phyloP scores from a whole-genome alignment of 1,140 invertebrate species.

The Heliconius congener region DNA sequence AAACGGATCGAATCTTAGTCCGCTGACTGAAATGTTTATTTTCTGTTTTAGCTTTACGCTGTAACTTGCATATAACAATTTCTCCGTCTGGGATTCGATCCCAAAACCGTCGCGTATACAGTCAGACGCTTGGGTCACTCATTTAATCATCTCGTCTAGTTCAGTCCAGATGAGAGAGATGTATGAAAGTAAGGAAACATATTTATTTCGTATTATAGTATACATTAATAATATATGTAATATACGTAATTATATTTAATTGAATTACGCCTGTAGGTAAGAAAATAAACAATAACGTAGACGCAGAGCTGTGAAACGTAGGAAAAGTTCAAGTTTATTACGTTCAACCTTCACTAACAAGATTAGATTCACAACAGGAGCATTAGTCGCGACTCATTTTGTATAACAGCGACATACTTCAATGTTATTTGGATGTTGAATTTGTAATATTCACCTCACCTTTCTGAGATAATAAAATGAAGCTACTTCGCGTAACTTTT shows the following conservation, averaged over 20 bases:
- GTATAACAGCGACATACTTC: background rate
- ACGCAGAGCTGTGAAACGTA: background rate
- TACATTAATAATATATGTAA: background rate
- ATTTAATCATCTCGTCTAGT: too few relatives aligned
- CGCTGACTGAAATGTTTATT: too few relatives aligned
- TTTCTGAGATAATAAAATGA: background rate
- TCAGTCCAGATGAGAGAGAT: too few relatives aligned
- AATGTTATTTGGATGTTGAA: background rate
- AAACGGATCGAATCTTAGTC: too few relatives aligned
- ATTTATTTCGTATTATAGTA: background rate
- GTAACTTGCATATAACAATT: too few relatives aligned
- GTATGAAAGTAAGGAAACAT: background rate
- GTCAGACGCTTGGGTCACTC: too few relatives aligned
- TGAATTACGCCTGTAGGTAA: background rate
- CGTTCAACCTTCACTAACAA: background rate
- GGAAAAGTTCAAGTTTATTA: conserved; percentile 10
- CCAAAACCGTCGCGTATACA: too few relatives aligned
- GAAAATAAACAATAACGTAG: background rate
- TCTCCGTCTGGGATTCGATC: too few relatives aligned
- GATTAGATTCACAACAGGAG: background rate
- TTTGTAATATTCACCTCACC: background rate
- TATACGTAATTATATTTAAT: background rate
- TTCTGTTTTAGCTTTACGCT: too few relatives aligned
- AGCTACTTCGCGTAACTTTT: background rate
- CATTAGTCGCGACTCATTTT: conserved; percentile 1